phyloP scores from a whole-genome alignment of 2,113 vertebrate species.

The Gallinago media region DNA sequence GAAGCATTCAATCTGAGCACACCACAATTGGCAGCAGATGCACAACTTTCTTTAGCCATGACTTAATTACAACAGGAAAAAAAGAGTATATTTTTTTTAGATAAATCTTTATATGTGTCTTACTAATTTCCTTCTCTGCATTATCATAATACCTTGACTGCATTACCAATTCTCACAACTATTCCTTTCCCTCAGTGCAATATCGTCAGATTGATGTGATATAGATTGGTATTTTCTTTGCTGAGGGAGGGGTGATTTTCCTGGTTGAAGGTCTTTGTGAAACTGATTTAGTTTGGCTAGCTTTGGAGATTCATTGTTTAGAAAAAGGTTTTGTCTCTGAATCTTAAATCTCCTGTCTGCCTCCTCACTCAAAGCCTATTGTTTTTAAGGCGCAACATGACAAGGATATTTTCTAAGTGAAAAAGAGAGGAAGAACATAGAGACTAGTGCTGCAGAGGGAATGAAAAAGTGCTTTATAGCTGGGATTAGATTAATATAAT shows the following conservation, averaged over 20 bases:
- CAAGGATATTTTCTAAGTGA: not conserved
- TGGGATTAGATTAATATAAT: not conserved
- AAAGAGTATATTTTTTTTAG: not conserved
- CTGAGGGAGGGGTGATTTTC: not conserved
- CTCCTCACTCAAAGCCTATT: not conserved
- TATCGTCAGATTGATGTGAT: not conserved
- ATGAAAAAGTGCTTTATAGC: not conserved
- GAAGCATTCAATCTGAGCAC: not conserved
- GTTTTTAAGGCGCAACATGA: not conserved
- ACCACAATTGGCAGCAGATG: not conserved
- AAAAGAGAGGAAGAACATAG: accelerated
- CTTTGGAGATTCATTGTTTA: not conserved
- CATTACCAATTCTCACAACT: not conserved
- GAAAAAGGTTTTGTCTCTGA: not conserved
- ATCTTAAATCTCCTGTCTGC: not conserved
- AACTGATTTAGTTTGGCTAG: not conserved
- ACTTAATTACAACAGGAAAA: not conserved
- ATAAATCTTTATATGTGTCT: not conserved
- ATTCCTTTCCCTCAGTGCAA: not conserved
- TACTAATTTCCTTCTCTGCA: not conserved
- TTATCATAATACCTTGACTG: not conserved
- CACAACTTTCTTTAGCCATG: not conserved
- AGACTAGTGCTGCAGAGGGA: not conserved
- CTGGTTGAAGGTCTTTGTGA: not conserved
- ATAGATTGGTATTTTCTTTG: not conserved